phyloP scores from a whole-genome alignment of 2,797 vertebrate species.

The Melopsittacus undulatus region DNA sequence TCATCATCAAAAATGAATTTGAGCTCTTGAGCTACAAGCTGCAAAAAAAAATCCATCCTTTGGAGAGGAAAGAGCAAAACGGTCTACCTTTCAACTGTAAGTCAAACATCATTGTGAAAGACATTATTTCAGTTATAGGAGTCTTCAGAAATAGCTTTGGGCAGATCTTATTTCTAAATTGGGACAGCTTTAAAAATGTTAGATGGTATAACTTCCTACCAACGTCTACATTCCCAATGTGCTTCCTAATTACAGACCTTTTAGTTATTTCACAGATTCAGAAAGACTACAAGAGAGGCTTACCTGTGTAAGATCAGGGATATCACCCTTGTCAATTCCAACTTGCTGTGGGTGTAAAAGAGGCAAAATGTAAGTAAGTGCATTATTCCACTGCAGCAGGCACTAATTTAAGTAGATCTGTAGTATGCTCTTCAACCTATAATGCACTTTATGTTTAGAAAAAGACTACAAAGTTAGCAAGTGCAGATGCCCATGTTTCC shows the following conservation, averaged over 20 bases:
- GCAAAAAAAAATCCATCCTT: neutral
- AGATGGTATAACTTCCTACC: neutral
- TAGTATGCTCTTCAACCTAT: neutral
- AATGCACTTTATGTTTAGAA: neutral
- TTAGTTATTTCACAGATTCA: neutral
- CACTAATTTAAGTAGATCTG: neutral
- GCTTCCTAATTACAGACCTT: neutral
- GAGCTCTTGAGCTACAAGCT: neutral
- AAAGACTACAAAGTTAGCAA: neutral
- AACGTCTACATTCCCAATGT: neutral
- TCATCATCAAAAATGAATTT: neutral
- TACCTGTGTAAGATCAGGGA: conserved; percentile 98
- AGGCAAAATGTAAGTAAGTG: neutral
- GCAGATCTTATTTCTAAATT: neutral
- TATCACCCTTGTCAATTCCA: conserved; percentile 99
- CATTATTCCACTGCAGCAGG: neutral
- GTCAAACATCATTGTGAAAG: neutral
- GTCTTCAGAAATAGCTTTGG: neutral
- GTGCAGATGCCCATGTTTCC: neutral
- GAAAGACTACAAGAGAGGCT: conserved; percentile 29
- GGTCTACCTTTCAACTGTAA: neutral
- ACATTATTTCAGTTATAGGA: neutral
- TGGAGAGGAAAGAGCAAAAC: neutral
- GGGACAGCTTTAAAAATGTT: neutral
- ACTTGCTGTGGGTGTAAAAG: conserved; percentile 87